A percentile compares a stretch with the other conserved stretches of the same genome.
Conservation (phyloP, 1,140 invertebrate genomes). For the Leptinotarsa defecta region DNA sequence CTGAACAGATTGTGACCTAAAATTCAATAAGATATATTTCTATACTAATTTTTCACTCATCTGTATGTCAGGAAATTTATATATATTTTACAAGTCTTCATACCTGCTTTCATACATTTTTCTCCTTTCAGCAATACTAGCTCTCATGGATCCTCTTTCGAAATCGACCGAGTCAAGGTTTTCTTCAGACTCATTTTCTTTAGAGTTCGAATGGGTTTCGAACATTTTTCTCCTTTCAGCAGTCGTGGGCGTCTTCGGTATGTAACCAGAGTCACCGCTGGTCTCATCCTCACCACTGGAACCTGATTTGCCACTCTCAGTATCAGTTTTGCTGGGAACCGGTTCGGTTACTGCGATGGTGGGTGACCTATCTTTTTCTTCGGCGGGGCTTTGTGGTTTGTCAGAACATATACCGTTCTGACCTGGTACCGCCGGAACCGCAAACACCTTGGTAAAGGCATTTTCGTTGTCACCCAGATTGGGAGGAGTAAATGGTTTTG, state of each 20-base stretch:
- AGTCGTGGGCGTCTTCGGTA: slow-evolving; percentile 72
- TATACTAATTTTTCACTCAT: no score
- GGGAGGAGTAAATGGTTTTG: slow-evolving; percentile 80
- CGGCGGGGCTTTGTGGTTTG: neutral
- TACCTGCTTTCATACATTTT: slow-evolving; percentile 76
- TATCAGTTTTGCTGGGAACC: slow-evolving; percentile 26
- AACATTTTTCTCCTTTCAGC: slow-evolving; percentile 74
- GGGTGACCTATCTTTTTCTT: slow-evolving; percentile 34
- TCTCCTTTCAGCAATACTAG: slow-evolving; percentile 77
- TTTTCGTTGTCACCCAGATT: slow-evolving; percentile 69
- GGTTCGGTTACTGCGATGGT: slow-evolving; percentile 39
- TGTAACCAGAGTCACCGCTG: slow-evolving; percentile 57
- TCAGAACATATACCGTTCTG: slow-evolving; percentile 33
- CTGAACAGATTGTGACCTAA: slow-evolving; percentile 57
- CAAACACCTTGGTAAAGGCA: slow-evolving; percentile 79
- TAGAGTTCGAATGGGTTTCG: slow-evolving; percentile 57
- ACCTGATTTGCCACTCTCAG: slow-evolving; percentile 65
- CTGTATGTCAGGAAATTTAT: no score
- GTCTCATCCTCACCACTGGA: slow-evolving; percentile 66
- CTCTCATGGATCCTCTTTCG: slow-evolving; percentile 60
- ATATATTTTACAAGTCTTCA: neutral
- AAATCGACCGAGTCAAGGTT: slow-evolving; percentile 58
- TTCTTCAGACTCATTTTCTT: slow-evolving; percentile 55
- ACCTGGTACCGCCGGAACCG: slow-evolving; percentile 73
- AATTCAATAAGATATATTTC: neutral